A percentile compares a stretch with the other conserved stretches of the same genome.
These are phyloP conservation scores for Amblyornis subalaris DNA, from an alignment of 2,113 vertebrate genomes.

Conservation along the genomic window DNA sequence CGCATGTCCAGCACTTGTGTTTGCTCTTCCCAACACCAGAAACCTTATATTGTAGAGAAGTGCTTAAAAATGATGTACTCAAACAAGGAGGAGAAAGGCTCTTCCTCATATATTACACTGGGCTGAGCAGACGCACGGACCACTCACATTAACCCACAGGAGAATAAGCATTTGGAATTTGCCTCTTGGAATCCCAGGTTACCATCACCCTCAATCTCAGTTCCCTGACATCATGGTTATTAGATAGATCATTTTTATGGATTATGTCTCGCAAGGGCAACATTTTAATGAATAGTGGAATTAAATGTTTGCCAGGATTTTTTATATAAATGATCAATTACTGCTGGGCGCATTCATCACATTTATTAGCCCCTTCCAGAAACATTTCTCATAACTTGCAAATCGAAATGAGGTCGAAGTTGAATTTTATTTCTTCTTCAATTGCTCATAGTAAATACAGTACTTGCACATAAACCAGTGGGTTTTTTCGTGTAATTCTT, in stretches of 20 bases:
- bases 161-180: background rate
- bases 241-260: conserved; percentile 49
- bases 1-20: rapidly evolving
- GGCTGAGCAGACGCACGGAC: rapidly evolving
- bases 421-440: conserved; percentile 5
- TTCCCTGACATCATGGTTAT: background rate
- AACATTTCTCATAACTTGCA: conserved; percentile 6
- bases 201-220: background rate
- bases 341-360: background rate
- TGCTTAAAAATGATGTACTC: rapidly evolving
- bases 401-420: background rate
- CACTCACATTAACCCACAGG: rapidly evolving
- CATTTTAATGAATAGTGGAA: conserved; percentile 46
- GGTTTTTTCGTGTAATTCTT: background rate
- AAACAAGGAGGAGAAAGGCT: background rate
- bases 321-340: conserved; percentile 16
- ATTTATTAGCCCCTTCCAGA: conserved; percentile 29
- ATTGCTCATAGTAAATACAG: background rate
- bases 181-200: background rate
- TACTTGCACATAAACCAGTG: background rate
- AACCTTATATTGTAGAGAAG: background rate
- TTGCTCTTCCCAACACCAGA: background rate
- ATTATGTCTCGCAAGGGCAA: conserved; percentile 15
- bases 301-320: conserved; percentile 51
- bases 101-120: rapidly evolving